Percentiles rank a stretch among this genome's conserved stretches.
These are phyloP conservation scores for Accipiter cooperii DNA, from an alignment of 2,113 vertebrate species.

Conservation along the genomic window DNA sequence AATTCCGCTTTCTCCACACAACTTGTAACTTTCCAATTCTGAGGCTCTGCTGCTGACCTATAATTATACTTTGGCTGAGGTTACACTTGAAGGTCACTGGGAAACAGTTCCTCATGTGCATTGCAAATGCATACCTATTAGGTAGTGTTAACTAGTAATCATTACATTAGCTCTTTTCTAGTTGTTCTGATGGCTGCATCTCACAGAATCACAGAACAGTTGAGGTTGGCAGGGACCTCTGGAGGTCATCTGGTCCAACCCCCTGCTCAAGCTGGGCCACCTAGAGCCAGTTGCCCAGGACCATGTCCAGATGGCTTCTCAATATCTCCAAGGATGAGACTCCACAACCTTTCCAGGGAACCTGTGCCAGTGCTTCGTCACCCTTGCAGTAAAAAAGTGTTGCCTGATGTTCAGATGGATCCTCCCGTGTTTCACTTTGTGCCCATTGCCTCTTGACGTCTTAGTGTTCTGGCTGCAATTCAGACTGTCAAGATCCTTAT, in stretches of 20 bases:
- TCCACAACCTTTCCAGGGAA: background rate
- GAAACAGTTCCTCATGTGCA: constrained; percentile 10
- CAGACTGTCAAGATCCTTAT: background rate
- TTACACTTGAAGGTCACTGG: constrained; percentile 22
- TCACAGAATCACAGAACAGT: background rate
- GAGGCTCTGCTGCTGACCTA: background rate
- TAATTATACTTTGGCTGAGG: background rate
- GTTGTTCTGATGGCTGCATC: background rate
- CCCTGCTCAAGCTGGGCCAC: background rate
- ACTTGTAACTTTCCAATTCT: background rate
- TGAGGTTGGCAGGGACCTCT: background rate
- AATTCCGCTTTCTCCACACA: background rate
- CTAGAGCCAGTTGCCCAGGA: background rate
- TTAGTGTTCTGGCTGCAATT: background rate
- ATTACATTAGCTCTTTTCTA: background rate
- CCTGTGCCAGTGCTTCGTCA: background rate
- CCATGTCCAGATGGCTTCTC: background rate
- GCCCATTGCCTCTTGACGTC: background rate
- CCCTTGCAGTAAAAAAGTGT: background rate
- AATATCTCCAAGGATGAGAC: background rate
- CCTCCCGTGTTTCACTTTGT: background rate
- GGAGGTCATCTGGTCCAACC: background rate
- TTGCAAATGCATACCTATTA: constrained; percentile 35
- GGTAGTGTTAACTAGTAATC: background rate
- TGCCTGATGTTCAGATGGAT: background rate